Percentiles rank a stretch among this genome's conserved stretches.
These are phyloP conservation scores for Papilio polyxenes DNA, from an alignment of 1,140 invertebrate genomes.

Conservation along the genomic window DNA sequence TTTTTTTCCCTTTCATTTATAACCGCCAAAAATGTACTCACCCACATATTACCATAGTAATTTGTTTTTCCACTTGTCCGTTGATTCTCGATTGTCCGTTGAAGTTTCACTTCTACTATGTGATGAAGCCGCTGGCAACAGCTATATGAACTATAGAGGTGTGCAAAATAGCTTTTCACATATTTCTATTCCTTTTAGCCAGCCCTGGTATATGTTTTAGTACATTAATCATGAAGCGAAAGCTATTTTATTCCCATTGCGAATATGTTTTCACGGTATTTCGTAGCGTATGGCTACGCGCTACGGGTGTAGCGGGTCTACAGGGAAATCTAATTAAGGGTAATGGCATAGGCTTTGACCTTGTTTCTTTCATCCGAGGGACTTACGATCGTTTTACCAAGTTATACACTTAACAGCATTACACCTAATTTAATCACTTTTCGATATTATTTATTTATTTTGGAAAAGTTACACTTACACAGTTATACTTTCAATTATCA, in stretches of 20 bases:
- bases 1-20: neutral
- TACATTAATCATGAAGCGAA: conserved; percentile 28
- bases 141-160: no score
- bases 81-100: no score
- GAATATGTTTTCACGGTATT: conserved; percentile 28
- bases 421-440: neutral
- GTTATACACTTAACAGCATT: neutral
- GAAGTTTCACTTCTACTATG: no score
- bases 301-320: conserved; percentile 20
- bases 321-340: conserved; percentile 36
- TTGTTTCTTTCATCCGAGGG: conserved; percentile 26
- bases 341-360: conserved; percentile 30
- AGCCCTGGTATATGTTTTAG: neutral
- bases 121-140: no score
- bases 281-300: conserved; percentile 30
- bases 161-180: no score
- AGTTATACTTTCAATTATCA: no score
- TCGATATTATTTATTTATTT: conserved; percentile 5
- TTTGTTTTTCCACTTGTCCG: no score
- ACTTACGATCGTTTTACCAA: conserved; percentile 26
- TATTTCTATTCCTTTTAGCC: neutral
- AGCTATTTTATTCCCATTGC: neutral
- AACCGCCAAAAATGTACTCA: neutral
- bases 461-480: no score
- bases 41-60: no score